Base-by-base conservation (phyloP, 2,797 vertebrate species). In the Paedocypris micromegethes region DNA sequence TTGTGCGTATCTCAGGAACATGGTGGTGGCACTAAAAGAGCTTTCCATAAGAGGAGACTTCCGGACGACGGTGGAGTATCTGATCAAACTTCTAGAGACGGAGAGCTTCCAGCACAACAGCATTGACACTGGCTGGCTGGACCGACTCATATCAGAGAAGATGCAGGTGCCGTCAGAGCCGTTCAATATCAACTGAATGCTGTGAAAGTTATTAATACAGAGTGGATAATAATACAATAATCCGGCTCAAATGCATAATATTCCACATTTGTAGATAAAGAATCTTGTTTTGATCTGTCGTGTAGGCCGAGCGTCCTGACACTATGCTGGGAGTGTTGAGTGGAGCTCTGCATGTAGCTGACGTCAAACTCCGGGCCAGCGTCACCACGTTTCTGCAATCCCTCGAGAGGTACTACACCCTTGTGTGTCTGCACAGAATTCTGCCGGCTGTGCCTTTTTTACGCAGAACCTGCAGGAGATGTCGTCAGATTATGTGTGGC, bases 331-430 rank as follows among this genome's bases (percentile, higher is more conserved):
- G 95, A 51, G 92, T 98, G 52, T 95, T 99, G 49, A 96, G 92
- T 60, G 96, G 96, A 9, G 94, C 95, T 63, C 91, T 99, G 51
- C 97, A 99, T 1, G 94, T 99, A 77, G 95, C 97, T 4, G 97
- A 99, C 8, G 92, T 96, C 43, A 94, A 86, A 84, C 83, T 99
- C 6, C 87, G 96, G 52, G 98, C 97, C 81, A 98, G 96, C 2
- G 89, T 98, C 71, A 98, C 97, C 72, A 98, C 94, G 85, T 99
- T 98, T 81, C 89, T 99, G 74, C 97, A 99, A 79, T 99, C 97
- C 47, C 83, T 99, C 53, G 97, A 99, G 83, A 95, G 97, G 97
- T 98, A 87, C 72, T 6, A 51, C 57, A 37, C 3, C 39, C 23
- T 23, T 23, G 23, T 23, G 23, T 23, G 23, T 23, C 23, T 23